Conservation (phyloP, 2,113 vertebrate genomes). For the Collichthys lucidus region DNA sequence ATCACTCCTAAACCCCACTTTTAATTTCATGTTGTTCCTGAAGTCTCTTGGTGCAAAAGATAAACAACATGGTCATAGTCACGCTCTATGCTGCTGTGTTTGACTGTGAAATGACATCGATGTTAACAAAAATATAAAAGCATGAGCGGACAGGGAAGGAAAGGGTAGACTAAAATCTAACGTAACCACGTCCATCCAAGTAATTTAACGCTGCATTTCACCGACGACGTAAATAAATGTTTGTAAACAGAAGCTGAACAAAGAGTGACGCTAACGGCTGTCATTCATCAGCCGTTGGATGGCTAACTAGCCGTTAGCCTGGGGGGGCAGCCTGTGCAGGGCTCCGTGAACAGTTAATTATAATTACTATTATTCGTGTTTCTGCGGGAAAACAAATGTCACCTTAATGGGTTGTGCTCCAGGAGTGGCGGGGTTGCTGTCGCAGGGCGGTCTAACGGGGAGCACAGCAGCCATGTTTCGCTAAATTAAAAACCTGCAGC, state of each 20-base stretch:
- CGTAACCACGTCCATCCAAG: neutral
- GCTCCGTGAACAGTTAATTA: neutral
- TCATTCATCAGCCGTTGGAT: slow-evolving; percentile 9
- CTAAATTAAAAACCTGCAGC: slow-evolving; percentile 13
- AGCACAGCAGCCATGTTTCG: slow-evolving; percentile 87
- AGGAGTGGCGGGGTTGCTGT: slow-evolving; percentile 92
- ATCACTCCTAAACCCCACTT: neutral
- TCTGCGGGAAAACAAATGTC: slow-evolving; percentile 20
- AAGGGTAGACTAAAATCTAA: neutral
- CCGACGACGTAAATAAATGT: neutral
- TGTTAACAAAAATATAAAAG: neutral
- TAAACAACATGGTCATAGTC: no score
- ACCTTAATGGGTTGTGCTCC: slow-evolving; percentile 91
- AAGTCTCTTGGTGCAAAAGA: no score
- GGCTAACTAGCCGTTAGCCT: slow-evolving; percentile 37
- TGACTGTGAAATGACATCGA: neutral
- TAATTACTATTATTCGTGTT: neutral
- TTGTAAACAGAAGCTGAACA: slow-evolving; percentile 28
- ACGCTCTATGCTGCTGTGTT: no score
- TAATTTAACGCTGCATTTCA: neutral
- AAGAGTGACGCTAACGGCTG: slow-evolving; percentile 39
- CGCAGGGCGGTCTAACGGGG: slow-evolving; percentile 86
- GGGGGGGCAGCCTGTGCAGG: neutral
- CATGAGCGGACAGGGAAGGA: neutral
- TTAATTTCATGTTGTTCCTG: neutral